Base-by-base conservation (phyloP, 2,113 vertebrate species). In the Cavia porcellus region DNA sequence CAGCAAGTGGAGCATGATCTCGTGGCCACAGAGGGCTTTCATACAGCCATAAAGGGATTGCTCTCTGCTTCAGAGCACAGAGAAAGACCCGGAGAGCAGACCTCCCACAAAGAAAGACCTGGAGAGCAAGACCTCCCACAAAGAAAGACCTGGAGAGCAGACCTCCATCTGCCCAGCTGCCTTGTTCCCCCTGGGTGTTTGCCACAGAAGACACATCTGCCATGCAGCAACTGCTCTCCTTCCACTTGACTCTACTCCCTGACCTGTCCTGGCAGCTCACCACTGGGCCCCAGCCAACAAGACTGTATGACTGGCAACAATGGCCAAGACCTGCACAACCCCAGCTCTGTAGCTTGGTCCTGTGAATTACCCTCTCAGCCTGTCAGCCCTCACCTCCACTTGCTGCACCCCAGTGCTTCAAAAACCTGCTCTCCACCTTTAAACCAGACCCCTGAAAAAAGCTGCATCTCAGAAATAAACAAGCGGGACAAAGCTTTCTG, bases 351-450 rank as follows among this genome's bases (percentile, higher is more conserved):
- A 86, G 20, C 25, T 38, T 22, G 55, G 47, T 11, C 10, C 45
- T 17, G 80, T 3, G 3, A 22, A 35, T 13, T n/a, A 10, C 2
- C 22, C 14, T n/a, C 20, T 50, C 85, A 47, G 30, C 11, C 35
- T 45, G 11, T 10, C 24, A 4, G 0, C 3, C 13, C 6, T 32
- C 35, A 30, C 35, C 28, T 42, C 11, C 4, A 1, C 25, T 9
- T 14, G 4, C 30, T 17, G 25, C 1, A 81, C 24, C 11, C 12
- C 11, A 7, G 7, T 22, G 57, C 38, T 22, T 25, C 64, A 7
- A 38, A 38, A 38, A 38, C 38, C 38, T 38, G 38, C 35, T 12
- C 30, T 86, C 47, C 28, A 3, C 14, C 22, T 14, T 38, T 61
- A 57, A 79, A 47, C 32, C 20, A 13, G 4, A 57, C 24, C 7